Conservation (phyloP, 2,888 invertebrate species). For the Andrena praecox region DNA sequence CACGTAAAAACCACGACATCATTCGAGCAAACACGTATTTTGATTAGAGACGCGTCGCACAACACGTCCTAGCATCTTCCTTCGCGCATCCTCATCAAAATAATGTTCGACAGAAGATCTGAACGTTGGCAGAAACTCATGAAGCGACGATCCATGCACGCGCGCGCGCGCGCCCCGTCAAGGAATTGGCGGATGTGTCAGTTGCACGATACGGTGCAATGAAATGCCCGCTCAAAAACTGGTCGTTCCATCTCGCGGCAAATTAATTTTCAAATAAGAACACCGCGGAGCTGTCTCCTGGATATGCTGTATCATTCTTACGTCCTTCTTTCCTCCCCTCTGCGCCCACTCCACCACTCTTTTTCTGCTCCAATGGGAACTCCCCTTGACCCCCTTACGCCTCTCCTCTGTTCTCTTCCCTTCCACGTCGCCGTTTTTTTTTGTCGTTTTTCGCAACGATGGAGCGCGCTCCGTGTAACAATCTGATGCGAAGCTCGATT, state of each 20-base stretch:
- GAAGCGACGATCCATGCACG: not conserved
- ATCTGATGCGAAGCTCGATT: conserved; percentile 57
- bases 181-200: conserved; percentile 56
- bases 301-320: conserved; percentile 61
- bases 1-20: no score
- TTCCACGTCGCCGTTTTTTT: not conserved
- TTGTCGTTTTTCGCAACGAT: conserved; percentile 12
- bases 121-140: conserved; percentile 1
- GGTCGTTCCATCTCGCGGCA: conserved; percentile 64
- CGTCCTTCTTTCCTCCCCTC: conserved; percentile 9
- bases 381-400: not conserved
- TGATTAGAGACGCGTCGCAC: no score
- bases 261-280: conserved; percentile 72
- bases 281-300: conserved; percentile 50
- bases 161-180: conserved; percentile 37
- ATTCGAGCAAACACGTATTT: no score
- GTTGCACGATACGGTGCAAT: conserved; percentile 53
- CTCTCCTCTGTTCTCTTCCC: not conserved
- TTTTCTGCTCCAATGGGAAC: conserved; percentile 5
- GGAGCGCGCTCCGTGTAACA: conserved; percentile 60
- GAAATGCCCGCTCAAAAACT: conserved; percentile 66
- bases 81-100: not conserved
- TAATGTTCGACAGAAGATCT: not conserved
- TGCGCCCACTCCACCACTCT: conserved; percentile 8
- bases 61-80: no score